Evolutionary conservation across 2,888 invertebrate genomes (phyloP), one percentile per base, ranked within the genome.

Genomic region (Poecilus cupreus): DNA sequence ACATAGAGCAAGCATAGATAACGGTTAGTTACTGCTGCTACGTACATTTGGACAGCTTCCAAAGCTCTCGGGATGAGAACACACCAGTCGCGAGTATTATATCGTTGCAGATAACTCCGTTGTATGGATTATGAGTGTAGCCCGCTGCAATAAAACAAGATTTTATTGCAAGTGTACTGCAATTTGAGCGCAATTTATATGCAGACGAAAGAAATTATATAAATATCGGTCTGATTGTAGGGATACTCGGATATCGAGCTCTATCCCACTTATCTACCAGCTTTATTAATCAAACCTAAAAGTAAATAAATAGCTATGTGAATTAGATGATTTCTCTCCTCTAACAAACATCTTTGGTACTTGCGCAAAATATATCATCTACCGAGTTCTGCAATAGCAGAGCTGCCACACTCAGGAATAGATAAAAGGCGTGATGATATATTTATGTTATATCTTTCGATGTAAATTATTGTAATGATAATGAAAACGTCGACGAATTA

Each of bases 51-150:
- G 98, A 98, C 90, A 99, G 94, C 92, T 97, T 96, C 96, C 98
- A 97, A 90, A 99, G 94, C 93, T 99, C 99, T 93, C 97, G 97
- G 88, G 99, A 98, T 88, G 98, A 98, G 94, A 99, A 99, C 90
- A 99, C 99, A 90, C 99, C 99, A 88, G 98, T 99, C 89, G 99
- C 98, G 94, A 98, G 94, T 92, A 99, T 98, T 91, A 98, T 98
- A 93, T 98, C 98, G 93, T 98, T 98, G 94, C 97, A 97, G 91
- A 98, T 96, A 90, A 98, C 97, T 90, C 97, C 97, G 92, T 98
- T 98, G 93, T 98, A 98, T 89, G 97, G 97, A 93, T 98, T 98
- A 93, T 97, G 96, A 89, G 94, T 94, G 91, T 94, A 94, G 90
- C 94, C 94, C 94, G 93, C 89, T 81, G 60, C 32, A 81, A 91